Conservation (phyloP, 2,888 invertebrate genomes). For the Scrobipalpa atriplicella region DNA sequence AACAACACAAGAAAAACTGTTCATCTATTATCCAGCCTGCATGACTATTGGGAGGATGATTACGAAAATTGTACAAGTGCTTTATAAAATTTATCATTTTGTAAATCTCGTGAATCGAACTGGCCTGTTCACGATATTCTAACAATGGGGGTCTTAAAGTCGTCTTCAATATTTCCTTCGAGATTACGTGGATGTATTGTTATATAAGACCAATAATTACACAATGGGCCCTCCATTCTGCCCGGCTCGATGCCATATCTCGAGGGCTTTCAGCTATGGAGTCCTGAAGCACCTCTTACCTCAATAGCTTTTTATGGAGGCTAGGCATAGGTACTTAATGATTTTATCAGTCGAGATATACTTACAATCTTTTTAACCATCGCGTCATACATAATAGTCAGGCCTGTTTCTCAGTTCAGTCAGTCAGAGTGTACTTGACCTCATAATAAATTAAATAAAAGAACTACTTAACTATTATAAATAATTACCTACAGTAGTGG, state of each 20-base stretch:
- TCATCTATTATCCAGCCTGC: no score
- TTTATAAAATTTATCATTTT: background rate
- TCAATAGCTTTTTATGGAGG: slow-evolving; percentile 33
- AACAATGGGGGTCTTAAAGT: background rate
- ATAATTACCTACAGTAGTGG: no score
- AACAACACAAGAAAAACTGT: no score
- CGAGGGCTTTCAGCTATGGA: slow-evolving; percentile 39
- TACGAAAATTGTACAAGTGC: no score
- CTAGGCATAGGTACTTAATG: background rate
- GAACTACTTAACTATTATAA: no score
- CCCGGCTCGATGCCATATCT: slow-evolving; percentile 32
- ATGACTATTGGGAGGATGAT: no score
- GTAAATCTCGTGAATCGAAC: background rate
- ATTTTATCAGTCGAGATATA: background rate
- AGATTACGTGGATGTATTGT: background rate
- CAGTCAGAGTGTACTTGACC: no score
- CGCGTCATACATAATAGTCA: no score
- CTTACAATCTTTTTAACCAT: no score
- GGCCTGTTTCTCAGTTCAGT: no score
- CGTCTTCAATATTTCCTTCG: slow-evolving; percentile 11
- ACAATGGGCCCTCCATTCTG: slow-evolving; percentile 39
- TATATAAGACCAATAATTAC: slow-evolving; percentile 31
- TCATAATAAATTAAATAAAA: no score
- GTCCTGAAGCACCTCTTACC: slow-evolving; percentile 37
- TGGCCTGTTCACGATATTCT: background rate